Evolutionary conservation across 2,888 invertebrate genomes (phyloP).

Genomic region (Cetonia aurata): DNA sequence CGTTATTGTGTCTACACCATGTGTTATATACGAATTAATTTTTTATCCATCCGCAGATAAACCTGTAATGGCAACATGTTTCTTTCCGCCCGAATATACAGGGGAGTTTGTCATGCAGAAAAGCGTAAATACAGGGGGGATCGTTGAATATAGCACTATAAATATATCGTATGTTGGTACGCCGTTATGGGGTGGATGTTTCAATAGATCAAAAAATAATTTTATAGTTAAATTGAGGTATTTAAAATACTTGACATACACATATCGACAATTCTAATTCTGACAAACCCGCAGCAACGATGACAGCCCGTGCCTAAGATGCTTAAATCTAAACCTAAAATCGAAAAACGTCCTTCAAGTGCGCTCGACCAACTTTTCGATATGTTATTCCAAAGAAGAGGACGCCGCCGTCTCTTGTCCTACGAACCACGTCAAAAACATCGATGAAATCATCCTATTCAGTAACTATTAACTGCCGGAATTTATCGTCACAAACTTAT

Average conservation of each 20-base stretch:
- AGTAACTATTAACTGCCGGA: conserved; percentile 63
- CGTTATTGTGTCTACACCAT: conserved; percentile 17
- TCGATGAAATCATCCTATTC: conserved; percentile 70
- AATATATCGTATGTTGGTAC: conserved; percentile 75
- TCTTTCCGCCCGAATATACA: conserved; percentile 75
- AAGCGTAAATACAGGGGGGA: conserved; percentile 65
- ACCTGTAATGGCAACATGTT: conserved; percentile 67
- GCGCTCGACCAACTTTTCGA: conserved; percentile 70
- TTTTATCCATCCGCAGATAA: conserved; percentile 46
- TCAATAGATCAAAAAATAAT: conserved; percentile 72
- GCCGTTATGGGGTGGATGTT: conserved; percentile 76
- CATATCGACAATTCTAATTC: conserved; percentile 23
- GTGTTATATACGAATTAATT: conserved; percentile 25
- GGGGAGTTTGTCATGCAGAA: conserved; percentile 75
- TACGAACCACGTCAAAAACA: conserved; percentile 63
- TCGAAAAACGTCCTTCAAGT: conserved; percentile 74
- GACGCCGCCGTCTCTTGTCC: conserved; percentile 73
- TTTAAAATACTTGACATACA: neutral
- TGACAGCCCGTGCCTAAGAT: conserved; percentile 72
- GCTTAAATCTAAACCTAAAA: conserved; percentile 72
- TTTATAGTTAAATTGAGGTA: conserved; percentile 67
- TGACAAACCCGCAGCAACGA: conserved; percentile 65
- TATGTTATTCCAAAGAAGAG: conserved; percentile 73
- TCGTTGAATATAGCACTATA: conserved; percentile 72
- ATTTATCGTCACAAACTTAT: neutral